These are phyloP conservation scores for Brachyrhaphis roseni DNA, from an alignment of 2,797 vertebrate genomes.

Conservation along the genomic window DNA sequence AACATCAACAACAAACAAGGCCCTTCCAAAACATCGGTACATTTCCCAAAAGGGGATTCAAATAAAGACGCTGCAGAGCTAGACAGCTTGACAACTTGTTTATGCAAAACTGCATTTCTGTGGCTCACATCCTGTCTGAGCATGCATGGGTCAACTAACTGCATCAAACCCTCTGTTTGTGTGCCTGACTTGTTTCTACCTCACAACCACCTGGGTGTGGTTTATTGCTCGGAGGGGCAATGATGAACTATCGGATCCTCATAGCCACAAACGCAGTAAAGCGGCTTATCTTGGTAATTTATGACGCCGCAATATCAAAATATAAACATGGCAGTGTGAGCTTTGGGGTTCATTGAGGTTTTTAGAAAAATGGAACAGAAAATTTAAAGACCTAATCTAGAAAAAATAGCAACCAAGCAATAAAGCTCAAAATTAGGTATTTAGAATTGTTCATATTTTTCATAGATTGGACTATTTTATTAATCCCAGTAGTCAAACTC, in stretches of 20 bases:
- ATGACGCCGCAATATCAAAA: conserved; percentile 28
- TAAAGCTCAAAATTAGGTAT: not conserved
- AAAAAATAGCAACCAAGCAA: conserved; percentile 2
- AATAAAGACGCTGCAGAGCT: not conserved
- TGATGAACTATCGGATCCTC: conserved; percentile 45
- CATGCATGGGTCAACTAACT: conserved; percentile 1
- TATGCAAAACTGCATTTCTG: conserved; percentile 11
- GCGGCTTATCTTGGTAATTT: conserved; percentile 31
- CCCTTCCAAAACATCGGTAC: not conserved
- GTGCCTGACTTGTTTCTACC: conserved; percentile 17
- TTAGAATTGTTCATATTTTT: not conserved
- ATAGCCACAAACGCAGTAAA: conserved; percentile 30
- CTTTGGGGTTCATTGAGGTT: not conserved
- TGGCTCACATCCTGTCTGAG: conserved; percentile 12
- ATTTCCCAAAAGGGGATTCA: not conserved
- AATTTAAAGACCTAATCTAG: not conserved
- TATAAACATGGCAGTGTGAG: conserved; percentile 17
- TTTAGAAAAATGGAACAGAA: conserved; percentile 18
- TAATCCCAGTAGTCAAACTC: not conserved
- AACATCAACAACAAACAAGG: not conserved
- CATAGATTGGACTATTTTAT: not conserved
- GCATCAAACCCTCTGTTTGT: conserved; percentile 17
- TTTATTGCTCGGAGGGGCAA: conserved; percentile 55
- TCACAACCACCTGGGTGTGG: conserved; percentile 51
- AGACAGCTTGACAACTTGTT: not conserved